Evolutionary conservation across 2,797 vertebrate genomes (phyloP).

Genomic region (Cephalopachus bancanus): DNA sequence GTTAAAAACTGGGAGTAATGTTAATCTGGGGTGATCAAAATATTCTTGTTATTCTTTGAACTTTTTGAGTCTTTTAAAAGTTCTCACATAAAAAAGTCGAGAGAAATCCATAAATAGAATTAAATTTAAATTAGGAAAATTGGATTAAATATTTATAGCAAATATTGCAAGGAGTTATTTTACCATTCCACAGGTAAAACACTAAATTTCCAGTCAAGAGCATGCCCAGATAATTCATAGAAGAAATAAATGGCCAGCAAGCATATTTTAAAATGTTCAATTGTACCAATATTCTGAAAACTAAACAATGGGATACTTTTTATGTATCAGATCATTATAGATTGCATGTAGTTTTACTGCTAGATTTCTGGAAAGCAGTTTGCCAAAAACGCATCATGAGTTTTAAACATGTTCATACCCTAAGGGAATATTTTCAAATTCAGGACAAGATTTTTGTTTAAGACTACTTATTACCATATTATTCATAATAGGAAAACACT

Average conservation of each 20-base stretch:
- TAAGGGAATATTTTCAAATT: conserved; percentile 14
- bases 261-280: not conserved
- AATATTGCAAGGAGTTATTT: conserved; percentile 21
- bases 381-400: not conserved
- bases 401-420: not conserved
- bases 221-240: not conserved
- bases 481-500: not conserved
- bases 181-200: conserved; percentile 11
- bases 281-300: not conserved
- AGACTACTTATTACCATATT: not conserved
- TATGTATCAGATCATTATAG: not conserved
- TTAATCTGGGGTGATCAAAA: not conserved
- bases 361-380: not conserved
- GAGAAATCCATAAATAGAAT: not conserved
- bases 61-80: conserved; percentile 3
- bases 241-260: not conserved
- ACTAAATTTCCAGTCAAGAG: not conserved
- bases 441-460: conserved; percentile 17
- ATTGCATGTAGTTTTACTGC: not conserved
- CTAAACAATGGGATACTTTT: not conserved
- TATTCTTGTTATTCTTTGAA: not conserved
- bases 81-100: not conserved
- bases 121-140: not conserved
- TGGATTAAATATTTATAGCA: not conserved
- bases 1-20: not conserved